Percentiles rank a stretch among this genome's conserved stretches.
phyloP scores from a whole-genome alignment of 2,113 vertebrate species.

The Oenanthe melanoleuca region DNA sequence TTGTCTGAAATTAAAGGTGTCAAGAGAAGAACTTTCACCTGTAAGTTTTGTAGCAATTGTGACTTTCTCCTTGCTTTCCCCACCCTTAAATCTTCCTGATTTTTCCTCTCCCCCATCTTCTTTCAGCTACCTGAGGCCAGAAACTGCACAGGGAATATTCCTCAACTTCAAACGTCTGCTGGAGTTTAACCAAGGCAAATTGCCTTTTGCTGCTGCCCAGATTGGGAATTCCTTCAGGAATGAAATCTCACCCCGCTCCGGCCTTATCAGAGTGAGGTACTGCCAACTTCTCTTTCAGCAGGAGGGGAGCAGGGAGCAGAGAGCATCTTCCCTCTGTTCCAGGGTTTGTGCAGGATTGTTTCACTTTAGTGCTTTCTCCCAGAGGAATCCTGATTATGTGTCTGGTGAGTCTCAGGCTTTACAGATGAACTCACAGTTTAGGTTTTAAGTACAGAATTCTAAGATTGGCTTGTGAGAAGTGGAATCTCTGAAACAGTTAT shows the following conservation, averaged over 20 bases:
- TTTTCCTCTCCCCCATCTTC: background rate
- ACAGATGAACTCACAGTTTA: background rate
- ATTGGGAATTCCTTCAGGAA: slow-evolving; percentile 99
- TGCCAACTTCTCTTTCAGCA: background rate
- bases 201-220: slow-evolving; percentile 97
- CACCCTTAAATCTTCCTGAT: background rate
- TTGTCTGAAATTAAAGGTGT: background rate
- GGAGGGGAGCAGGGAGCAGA: background rate
- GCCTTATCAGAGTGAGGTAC: slow-evolving; percentile 96
- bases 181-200: slow-evolving; percentile 97
- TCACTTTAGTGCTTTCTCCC: background rate
- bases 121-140: slow-evolving; percentile 93
- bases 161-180: slow-evolving; percentile 98
- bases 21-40: background rate
- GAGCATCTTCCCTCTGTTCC: background rate
- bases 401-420: background rate
- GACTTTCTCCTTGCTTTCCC: background rate
- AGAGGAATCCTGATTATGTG: background rate
- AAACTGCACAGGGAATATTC: slow-evolving; percentile 99
- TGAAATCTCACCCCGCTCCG: slow-evolving; percentile 97
- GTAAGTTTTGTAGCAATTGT: background rate
- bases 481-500: background rate
- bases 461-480: background rate
- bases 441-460: background rate
- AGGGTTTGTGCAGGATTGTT: background rate